phyloP scores from a whole-genome alignment of 2,797 vertebrate genomes.

The Gymnothorax reevesii region DNA sequence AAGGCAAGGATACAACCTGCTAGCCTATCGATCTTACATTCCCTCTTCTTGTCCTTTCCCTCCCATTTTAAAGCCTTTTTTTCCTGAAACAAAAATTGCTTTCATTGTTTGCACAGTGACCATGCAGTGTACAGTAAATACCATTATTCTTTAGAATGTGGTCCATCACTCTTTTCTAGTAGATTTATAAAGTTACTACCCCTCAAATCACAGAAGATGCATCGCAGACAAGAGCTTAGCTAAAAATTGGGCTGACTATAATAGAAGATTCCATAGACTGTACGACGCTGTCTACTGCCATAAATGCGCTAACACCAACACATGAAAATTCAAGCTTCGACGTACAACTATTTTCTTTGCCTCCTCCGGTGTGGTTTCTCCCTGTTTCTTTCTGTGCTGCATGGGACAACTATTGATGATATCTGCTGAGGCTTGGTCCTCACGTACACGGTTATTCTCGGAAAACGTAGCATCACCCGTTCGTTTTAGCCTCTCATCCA shows the following conservation, averaged over 20 bases:
- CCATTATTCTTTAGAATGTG: background rate
- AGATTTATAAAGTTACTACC: background rate
- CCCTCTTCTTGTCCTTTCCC: background rate
- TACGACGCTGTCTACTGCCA: too few species aligned
- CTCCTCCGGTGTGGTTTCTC: conserved; percentile 6
- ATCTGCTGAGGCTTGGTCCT: background rate
- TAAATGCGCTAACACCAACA: too few species aligned
- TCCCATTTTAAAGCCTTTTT: background rate
- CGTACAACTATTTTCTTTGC: background rate
- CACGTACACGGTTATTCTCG: too few species aligned
- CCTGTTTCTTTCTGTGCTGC: background rate
- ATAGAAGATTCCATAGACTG: too few species aligned
- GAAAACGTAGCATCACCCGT: too few species aligned
- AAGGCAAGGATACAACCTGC: background rate
- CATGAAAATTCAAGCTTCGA: too few species aligned
- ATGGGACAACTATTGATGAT: background rate
- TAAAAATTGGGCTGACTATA: too few species aligned
- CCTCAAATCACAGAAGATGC: too few species aligned
- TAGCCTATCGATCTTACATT: background rate
- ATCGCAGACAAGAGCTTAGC: background rate
- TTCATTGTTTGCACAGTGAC: too few species aligned
- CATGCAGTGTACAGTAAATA: background rate
- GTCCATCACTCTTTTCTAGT: background rate
- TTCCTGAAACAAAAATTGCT: background rate
- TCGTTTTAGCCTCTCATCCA: too few species aligned